Percentiles rank a stretch among this genome's conserved stretches.
Conservation (phyloP, 53 echinoderm and acorn worm species). For the Temnopleurus reevesii region DNA sequence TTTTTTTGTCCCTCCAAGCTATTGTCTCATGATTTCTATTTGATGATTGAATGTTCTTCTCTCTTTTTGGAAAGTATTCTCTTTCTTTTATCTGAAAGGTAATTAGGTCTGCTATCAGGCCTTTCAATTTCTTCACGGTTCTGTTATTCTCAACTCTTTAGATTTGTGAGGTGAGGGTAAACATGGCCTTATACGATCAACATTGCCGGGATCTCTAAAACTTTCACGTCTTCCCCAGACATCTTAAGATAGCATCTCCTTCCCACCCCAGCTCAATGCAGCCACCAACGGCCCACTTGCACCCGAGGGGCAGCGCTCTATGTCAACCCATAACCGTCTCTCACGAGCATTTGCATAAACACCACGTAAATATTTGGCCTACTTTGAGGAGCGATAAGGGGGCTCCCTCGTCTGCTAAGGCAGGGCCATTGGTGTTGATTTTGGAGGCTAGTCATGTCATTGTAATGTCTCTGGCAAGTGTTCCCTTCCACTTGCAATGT, state of each 20-base stretch:
- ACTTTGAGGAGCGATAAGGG: too few species aligned
- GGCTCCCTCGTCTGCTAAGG: slow-evolving; percentile 3
- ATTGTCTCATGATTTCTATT: background rate
- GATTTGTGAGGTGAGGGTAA: background rate
- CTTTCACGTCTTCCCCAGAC: background rate
- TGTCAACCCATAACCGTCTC: slow-evolving; percentile 7
- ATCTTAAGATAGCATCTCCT: background rate
- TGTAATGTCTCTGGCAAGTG: background rate
- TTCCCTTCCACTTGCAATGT: background rate
- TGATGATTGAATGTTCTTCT: background rate
- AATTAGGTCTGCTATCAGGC: too few species aligned
- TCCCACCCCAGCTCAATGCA: background rate
- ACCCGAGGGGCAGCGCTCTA: background rate
- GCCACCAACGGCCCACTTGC: background rate
- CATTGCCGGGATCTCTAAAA: background rate
- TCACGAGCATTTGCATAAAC: slow-evolving; percentile 24
- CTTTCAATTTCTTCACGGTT: background rate
- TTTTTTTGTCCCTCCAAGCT: background rate
- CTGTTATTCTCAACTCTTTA: background rate
- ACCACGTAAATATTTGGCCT: slow-evolving; percentile 16
- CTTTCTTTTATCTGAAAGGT: too few species aligned
- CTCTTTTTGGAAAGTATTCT: background rate
- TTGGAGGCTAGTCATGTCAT: background rate
- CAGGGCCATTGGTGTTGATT: background rate
- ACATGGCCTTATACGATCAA: background rate